A percentile compares a stretch with the other conserved stretches of the same genome.
Evolutionary conservation across 2,113 vertebrate genomes (phyloP).

Genomic region (Amphilophus citrinellus): DNA sequence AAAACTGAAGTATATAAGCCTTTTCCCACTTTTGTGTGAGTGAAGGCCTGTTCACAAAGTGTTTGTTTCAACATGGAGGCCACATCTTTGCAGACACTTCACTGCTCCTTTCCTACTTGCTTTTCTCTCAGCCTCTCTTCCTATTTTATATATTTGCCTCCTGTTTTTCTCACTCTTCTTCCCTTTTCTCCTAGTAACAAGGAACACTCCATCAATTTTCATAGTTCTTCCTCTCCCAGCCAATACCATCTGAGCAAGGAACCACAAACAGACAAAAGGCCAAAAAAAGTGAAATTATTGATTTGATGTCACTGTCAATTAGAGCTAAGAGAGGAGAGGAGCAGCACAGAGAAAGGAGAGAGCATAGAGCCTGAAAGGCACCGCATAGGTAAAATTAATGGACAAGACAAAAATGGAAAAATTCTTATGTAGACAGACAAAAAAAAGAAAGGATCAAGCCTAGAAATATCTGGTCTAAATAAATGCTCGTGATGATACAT

Average conservation of each 20-base stretch:
- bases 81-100: slow-evolving; percentile 10
- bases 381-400: slow-evolving; percentile 1
- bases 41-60: slow-evolving; percentile 34
- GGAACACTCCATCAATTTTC: slow-evolving; percentile 54
- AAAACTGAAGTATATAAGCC: slow-evolving; percentile 5
- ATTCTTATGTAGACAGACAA: neutral
- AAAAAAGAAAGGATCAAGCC: neutral
- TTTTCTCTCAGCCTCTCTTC: slow-evolving; percentile 18
- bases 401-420: neutral
- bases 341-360: slow-evolving; percentile 10
- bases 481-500: neutral
- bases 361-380: slow-evolving; percentile 2
- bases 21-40: slow-evolving; percentile 5
- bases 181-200: slow-evolving; percentile 29
- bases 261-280: slow-evolving; percentile 66
- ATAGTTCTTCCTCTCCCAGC: slow-evolving; percentile 31
- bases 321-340: slow-evolving; percentile 46
- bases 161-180: slow-evolving; percentile 20
- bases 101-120: neutral
- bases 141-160: slow-evolving; percentile 13
- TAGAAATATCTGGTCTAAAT: neutral
- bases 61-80: slow-evolving; percentile 21
- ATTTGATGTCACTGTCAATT: slow-evolving; percentile 79
- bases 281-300: slow-evolving; percentile 76
- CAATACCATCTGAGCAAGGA: slow-evolving; percentile 55